Evolutionary conservation across 2,888 invertebrate species (phyloP).

Genomic region (Scaptomyza caliginosa): DNA sequence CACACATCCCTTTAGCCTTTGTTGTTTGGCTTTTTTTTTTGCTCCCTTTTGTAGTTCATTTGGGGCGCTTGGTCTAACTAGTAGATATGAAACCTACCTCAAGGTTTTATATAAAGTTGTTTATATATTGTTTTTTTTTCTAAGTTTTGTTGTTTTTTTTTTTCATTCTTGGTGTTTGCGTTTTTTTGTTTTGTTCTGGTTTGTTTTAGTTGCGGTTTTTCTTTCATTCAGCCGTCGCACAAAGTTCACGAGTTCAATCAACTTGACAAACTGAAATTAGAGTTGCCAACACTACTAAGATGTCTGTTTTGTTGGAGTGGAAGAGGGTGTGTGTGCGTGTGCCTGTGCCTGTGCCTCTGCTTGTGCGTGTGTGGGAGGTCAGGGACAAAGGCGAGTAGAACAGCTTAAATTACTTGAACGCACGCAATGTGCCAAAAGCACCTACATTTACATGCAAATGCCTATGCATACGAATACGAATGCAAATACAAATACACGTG

Average conservation of each 20-base stretch:
- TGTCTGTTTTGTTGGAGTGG: not conserved
- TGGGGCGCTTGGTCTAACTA: conserved; percentile 53
- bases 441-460: not conserved
- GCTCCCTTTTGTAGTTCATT: conserved; percentile 28
- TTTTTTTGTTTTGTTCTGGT: conserved; percentile 15
- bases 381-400: not conserved
- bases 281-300: conserved; percentile 12
- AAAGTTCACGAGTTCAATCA: conserved; percentile 66
- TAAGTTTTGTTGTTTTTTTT: too few species aligned
- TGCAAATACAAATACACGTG: not conserved
- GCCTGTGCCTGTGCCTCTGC: too few species aligned
- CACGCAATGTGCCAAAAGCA: conserved; percentile 2
- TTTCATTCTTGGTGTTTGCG: not conserved
- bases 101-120: conserved; percentile 51
- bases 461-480: not conserved
- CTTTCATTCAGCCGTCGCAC: conserved; percentile 15
- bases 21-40: conserved; percentile 9
- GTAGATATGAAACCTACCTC: conserved; percentile 49
- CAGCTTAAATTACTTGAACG: conserved; percentile 33
- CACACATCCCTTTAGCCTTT: not conserved
- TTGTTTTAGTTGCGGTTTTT: conserved; percentile 30
- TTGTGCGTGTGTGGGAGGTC: not conserved
- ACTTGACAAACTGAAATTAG: conserved; percentile 54
- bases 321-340: not conserved
- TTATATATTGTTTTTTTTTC: conserved; percentile 10